Evolutionary conservation across 2,113 vertebrate genomes (phyloP).

Genomic region (Formicarius rufipectus): DNA sequence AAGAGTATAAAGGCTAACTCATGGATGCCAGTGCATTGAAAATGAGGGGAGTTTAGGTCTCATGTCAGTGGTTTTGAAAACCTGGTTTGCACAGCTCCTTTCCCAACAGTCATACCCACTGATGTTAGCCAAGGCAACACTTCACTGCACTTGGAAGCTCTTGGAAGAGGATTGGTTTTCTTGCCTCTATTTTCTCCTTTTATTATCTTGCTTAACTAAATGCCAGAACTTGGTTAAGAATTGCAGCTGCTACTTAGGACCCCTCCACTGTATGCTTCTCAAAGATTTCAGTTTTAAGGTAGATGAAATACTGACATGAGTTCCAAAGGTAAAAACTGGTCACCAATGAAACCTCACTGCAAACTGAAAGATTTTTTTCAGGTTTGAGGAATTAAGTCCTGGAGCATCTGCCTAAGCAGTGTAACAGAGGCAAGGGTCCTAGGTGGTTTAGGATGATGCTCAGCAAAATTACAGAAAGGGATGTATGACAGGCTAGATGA

Average conservation of each 20-base stretch:
- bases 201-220: neutral
- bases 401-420: neutral
- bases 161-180: neutral
- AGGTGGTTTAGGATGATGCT: neutral
- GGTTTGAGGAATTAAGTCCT: neutral
- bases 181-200: neutral
- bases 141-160: neutral
- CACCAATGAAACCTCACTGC: neutral
- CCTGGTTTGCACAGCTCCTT: neutral
- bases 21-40: neutral
- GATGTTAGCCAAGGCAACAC: neutral
- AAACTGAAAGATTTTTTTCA: neutral
- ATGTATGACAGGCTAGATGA: neutral
- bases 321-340: neutral
- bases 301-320: neutral
- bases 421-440: neutral
- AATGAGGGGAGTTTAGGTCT: neutral
- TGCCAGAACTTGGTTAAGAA: neutral
- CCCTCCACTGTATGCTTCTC: neutral
- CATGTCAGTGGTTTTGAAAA: neutral
- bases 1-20: neutral
- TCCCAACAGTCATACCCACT: accelerated
- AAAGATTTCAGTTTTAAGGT: neutral
- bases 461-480: neutral
- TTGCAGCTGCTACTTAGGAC: neutral